Base-by-base conservation (phyloP, 2,797 vertebrate species). In the Chaetophractus vellerosus region DNA sequence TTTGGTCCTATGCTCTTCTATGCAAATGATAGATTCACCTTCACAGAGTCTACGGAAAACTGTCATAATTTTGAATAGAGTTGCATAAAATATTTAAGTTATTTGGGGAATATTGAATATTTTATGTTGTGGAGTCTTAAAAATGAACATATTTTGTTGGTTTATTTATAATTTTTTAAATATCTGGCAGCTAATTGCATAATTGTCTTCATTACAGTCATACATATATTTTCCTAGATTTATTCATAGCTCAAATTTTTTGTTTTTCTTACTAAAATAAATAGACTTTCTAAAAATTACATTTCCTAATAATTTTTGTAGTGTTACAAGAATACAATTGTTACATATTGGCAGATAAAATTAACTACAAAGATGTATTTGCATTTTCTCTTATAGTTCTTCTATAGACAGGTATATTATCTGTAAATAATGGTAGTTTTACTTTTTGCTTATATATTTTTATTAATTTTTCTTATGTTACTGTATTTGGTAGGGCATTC, bases 121-220 rank as follows among this genome's bases (percentile, higher is more conserved):
- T 83, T 83, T 41, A 68, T 59, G 26, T 74, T 68, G 75, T 1
- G 81, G 10, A 86, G 3, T 68, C 48, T 48, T n/a, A 68, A 86
- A 84, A 91, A 68, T 50, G 2, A 41, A 19, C 24, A 19, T 78
- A 69, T 9, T 76, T 64, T 87, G 15, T 59, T 90, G 19, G 57
- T 79, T 79, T 90, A 64, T 86, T 94, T 45, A 64, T 26, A 90
- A 71, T 61, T 80, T 61, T 90, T 10, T 80, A 86, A 91, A 64
- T 86, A 38, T 28, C 33, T 79, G 71, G 4, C 55, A 94, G 64
- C 23, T 66, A 91, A 79, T 80, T 83, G 24, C 10, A 72, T 64
- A 69, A 68, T 31, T 71, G 68, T 91, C 12, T 88, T 36, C 19
- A 55, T 63, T 84, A 79, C 84, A 75, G 9, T 74, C 74, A 55